A percentile compares a stretch with the other conserved stretches of the same genome.
These are phyloP conservation scores for Sympetrum striolatum DNA, from an alignment of 2,888 invertebrate genomes.

Conservation along the genomic window DNA sequence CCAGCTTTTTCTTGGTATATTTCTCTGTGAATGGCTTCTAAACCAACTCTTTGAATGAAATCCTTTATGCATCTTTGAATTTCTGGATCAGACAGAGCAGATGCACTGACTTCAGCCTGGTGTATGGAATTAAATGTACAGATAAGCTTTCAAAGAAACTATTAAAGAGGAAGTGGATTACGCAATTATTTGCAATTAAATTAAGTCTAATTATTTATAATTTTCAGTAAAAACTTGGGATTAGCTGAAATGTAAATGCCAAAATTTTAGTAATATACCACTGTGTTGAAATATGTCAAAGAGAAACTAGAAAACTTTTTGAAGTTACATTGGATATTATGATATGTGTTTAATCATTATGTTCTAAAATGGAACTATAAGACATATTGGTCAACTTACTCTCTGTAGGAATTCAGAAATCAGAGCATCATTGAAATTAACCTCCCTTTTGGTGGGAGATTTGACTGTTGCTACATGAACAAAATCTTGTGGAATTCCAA, in stretches of 20 bases:
- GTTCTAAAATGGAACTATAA: background rate
- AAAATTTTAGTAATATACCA: background rate
- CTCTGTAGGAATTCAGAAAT: background rate
- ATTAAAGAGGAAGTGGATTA: background rate
- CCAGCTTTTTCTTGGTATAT: background rate
- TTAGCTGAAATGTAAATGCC: background rate
- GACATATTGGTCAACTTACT: background rate
- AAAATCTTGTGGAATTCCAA: background rate
- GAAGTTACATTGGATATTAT: too few relatives aligned
- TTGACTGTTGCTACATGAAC: constrained; percentile 12
- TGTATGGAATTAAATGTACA: background rate
- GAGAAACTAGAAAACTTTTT: too few relatives aligned
- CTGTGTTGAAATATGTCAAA: too few relatives aligned
- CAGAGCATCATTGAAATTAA: constrained; percentile 20
- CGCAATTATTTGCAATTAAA: background rate
- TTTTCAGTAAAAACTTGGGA: background rate
- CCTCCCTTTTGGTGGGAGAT: background rate
- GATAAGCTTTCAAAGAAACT: background rate
- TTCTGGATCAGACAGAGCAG: background rate
- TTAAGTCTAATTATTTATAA: background rate
- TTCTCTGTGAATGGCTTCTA: background rate
- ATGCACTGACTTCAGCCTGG: background rate
- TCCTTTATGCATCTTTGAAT: background rate
- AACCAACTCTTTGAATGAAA: background rate
- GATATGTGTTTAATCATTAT: background rate